Percentiles rank a stretch among this genome's conserved stretches.
Conservation (phyloP, 2,888 invertebrate species). For the Copidosoma aretas region DNA sequence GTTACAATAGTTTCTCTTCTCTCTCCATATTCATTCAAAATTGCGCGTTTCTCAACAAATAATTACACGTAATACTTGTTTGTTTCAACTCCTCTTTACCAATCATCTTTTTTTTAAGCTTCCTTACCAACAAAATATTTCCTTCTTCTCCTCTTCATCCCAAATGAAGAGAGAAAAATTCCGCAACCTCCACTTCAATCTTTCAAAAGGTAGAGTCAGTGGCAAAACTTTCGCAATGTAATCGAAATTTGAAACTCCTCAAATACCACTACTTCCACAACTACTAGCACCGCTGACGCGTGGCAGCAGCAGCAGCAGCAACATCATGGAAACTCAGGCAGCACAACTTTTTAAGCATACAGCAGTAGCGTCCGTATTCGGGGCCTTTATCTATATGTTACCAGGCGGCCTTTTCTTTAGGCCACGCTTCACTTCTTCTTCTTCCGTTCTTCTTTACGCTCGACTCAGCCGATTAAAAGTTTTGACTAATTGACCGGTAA, state of each 20-base stretch:
- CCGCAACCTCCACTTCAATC: not conserved
- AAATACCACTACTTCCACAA: constrained; percentile 1
- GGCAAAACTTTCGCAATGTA: constrained; percentile 32
- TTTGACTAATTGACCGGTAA: constrained; percentile 42
- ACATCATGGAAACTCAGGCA: too few relatives aligned
- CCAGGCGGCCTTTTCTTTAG: constrained; percentile 9
- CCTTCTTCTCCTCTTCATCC: not conserved
- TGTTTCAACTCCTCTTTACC: too few relatives aligned
- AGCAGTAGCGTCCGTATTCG: constrained; percentile 11
- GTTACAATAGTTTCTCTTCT: too few relatives aligned
- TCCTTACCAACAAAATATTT: not conserved
- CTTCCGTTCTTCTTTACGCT: constrained; percentile 19
- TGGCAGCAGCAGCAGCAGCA: not conserved
- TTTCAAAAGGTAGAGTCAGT: not conserved
- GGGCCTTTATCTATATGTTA: constrained; percentile 29
- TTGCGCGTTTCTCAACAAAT: too few relatives aligned
- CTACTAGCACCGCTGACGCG: not conserved
- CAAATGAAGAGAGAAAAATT: not conserved
- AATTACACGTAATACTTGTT: too few relatives aligned
- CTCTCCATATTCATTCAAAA: too few relatives aligned
- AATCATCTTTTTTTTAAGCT: not conserved
- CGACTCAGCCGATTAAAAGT: constrained; percentile 38
- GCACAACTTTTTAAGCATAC: constrained; percentile 26
- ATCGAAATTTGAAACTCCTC: constrained; percentile 33
- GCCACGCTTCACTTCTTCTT: not conserved